Conservation (phyloP, 1,140 invertebrate genomes). For the Penaeus japonicus region DNA sequence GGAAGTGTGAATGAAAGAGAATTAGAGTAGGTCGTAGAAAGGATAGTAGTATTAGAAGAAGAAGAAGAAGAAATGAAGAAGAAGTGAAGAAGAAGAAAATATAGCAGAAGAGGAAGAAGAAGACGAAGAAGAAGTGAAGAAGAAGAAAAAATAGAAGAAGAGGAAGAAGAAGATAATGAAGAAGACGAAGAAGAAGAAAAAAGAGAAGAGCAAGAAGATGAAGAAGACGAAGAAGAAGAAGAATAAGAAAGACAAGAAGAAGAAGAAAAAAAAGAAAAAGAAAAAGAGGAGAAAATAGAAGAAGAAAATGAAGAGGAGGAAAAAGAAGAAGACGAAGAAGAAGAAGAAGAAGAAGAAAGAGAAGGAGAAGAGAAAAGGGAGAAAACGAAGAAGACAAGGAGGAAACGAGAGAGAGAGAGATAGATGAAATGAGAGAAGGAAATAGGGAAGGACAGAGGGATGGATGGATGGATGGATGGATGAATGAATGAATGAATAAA, state of each 20-base stretch:
- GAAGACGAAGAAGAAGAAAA: no score
- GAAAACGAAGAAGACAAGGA: neutral
- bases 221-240: neutral
- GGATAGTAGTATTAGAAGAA: no score
- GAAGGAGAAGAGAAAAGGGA: no score
- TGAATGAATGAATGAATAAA: neutral
- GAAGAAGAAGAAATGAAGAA: no score
- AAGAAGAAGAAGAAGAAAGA: neutral
- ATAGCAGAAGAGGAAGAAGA: neutral
- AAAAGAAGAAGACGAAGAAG: neutral
- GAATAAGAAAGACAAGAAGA: no score
- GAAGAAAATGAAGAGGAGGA: neutral
- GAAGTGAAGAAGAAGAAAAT: no score
- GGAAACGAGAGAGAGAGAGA: neutral
- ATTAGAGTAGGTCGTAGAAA: no score
- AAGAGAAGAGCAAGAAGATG: neutral
- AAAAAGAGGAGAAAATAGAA: neutral
- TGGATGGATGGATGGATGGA: neutral
- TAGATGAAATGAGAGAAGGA: neutral
- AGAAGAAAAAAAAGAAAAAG: neutral
- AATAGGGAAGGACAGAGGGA: neutral
- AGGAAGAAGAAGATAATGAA: no score
- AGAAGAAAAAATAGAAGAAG: no score
- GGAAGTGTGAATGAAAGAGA: no score
- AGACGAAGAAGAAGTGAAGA: neutral